Conservation (phyloP, 2,888 invertebrate genomes). For the Clunio marinus region DNA sequence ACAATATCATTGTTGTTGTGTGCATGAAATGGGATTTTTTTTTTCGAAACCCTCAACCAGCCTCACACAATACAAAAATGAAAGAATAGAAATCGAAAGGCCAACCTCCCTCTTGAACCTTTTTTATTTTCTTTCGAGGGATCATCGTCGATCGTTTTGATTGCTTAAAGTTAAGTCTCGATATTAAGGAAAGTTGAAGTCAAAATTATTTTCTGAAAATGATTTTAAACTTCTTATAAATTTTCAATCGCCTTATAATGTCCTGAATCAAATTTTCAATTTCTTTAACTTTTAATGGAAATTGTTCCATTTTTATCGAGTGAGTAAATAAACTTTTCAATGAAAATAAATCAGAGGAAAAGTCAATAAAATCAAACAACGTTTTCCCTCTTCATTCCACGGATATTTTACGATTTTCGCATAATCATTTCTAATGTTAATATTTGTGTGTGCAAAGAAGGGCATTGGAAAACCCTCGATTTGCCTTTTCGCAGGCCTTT, state of each 20-base stretch:
- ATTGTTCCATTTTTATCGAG: too few species aligned
- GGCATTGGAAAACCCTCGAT: slow-evolving; percentile 35
- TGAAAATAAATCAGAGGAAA: not conserved
- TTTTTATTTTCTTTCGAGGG: not conserved
- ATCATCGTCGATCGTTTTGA: slow-evolving; percentile 1
- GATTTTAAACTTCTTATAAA: too few species aligned
- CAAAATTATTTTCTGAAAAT: too few species aligned
- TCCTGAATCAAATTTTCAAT: too few species aligned
- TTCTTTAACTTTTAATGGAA: too few species aligned
- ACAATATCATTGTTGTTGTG: slow-evolving; percentile 32
- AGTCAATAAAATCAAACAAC: not conserved
- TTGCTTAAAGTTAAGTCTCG: too few species aligned
- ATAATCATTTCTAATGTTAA: slow-evolving; percentile 12
- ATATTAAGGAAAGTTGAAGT: too few species aligned
- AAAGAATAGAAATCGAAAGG: slow-evolving; percentile 33
- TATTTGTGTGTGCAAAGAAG: slow-evolving; percentile 30
- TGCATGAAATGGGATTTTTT: slow-evolving; percentile 1
- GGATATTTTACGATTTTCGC: not conserved
- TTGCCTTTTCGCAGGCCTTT: slow-evolving; percentile 35
- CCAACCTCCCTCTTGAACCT: slow-evolving; percentile 34
- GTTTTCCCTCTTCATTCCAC: not conserved
- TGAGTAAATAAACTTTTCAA: too few species aligned
- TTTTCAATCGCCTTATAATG: too few species aligned
- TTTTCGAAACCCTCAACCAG: slow-evolving; percentile 28
- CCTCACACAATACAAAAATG: slow-evolving; percentile 32